A percentile compares a stretch with the other conserved stretches of the same genome.
phyloP scores from a whole-genome alignment of 2,888 invertebrate species.

The Amphipoea lucens region DNA sequence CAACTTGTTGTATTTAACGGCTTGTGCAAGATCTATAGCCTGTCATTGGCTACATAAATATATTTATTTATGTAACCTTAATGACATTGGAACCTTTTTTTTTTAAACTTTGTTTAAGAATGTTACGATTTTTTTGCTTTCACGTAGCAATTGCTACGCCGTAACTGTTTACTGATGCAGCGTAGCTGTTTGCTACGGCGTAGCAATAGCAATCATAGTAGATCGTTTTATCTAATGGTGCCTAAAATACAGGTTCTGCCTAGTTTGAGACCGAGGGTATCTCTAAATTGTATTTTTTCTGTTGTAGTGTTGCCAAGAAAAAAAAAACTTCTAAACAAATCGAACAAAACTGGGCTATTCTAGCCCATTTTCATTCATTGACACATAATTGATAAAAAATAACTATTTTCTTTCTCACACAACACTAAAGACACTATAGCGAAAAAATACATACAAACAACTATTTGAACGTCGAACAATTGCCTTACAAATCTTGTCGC shows the following conservation, averaged over 20 bases:
- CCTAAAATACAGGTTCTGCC: neutral
- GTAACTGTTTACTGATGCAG: neutral
- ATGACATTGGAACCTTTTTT: constrained; percentile 25
- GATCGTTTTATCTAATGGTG: neutral
- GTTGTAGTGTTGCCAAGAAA: neutral
- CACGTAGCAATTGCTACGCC: constrained; percentile 25
- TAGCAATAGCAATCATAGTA: constrained; percentile 17
- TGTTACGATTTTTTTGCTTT: neutral
- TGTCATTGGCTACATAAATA: constrained; percentile 28
- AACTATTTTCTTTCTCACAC: neutral
- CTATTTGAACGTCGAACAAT: constrained; percentile 60
- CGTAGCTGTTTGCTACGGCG: constrained; percentile 29
- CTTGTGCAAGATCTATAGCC: constrained; percentile 50
- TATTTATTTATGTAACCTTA: constrained; percentile 26
- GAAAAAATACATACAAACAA: constrained; percentile 25
- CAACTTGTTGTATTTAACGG: constrained; percentile 56
- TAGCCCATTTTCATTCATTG: neutral
- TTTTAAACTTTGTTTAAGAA: neutral
- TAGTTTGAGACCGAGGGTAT: neutral
- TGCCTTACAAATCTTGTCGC: constrained; percentile 66
- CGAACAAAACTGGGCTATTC: neutral
- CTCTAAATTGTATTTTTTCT: neutral
- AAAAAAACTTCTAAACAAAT: neutral
- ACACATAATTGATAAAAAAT: neutral
- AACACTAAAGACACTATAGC: neutral